Evolutionary conservation across 2,888 invertebrate species (phyloP).

Genomic region (Julus scandinavius): DNA sequence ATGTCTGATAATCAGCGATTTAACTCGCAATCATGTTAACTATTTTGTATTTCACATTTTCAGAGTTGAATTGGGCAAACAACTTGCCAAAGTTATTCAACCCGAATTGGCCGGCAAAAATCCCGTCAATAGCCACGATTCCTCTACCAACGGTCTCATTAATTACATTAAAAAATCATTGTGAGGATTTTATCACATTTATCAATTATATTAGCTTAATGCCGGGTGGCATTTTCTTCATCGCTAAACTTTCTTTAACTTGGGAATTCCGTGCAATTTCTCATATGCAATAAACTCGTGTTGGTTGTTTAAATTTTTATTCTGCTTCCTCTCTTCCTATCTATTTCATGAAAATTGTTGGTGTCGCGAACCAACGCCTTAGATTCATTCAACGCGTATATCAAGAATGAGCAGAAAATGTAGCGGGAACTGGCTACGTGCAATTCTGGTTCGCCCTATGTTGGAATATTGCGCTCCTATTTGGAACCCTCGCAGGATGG

Average conservation of each 20-base stretch:
- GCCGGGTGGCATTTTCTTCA: conserved; percentile 12
- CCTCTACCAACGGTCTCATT: conserved; percentile 96
- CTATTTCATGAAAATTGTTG: too few relatives aligned
- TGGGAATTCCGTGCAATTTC: background rate
- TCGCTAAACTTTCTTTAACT: background rate
- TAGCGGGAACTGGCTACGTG: too few relatives aligned
- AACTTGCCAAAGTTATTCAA: conserved; percentile 97
- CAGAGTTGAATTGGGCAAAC: conserved; percentile 97
- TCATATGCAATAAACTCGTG: background rate
- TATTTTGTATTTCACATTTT: conserved; percentile 61
- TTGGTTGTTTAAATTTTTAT: too few relatives aligned
- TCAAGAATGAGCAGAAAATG: too few relatives aligned
- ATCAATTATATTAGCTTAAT: background rate
- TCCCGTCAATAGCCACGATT: conserved; percentile 82
- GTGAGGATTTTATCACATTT: background rate
- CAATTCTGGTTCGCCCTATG: too few relatives aligned
- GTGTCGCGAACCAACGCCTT: too few relatives aligned
- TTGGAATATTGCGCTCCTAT: too few relatives aligned
- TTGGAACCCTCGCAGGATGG: too few relatives aligned
- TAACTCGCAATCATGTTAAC: too few relatives aligned
- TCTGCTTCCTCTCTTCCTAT: too few relatives aligned
- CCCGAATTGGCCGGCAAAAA: conserved; percentile 81
- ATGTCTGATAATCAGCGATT: too few relatives aligned
- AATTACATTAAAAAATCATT: conserved; percentile 78
- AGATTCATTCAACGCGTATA: too few relatives aligned